Evolutionary conservation across 35 echinoderm and acorn worm species (phyloP).

Genomic region (Amphiura filiformis): DNA sequence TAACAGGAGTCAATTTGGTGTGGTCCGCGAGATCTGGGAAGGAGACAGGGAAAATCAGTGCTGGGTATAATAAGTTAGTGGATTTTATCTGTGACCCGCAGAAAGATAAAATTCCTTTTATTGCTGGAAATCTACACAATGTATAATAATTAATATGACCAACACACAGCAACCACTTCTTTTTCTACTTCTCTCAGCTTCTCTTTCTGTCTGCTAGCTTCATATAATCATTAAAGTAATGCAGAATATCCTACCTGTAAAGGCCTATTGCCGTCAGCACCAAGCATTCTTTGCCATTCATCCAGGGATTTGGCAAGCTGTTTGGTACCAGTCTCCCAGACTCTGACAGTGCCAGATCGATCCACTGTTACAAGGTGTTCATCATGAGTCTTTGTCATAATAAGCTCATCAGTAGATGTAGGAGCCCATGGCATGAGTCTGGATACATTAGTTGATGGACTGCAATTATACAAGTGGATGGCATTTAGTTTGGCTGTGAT

Average conservation of each 20-base stretch:
- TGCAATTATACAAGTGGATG: constrained; percentile 21
- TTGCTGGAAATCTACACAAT: no score
- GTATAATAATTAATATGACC: no score
- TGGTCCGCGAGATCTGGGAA: no score
- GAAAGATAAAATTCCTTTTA: no score
- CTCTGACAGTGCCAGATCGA: constrained; percentile 55
- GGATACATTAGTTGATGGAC: constrained; percentile 27
- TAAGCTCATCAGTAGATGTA: background rate
- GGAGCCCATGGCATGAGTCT: constrained; percentile 62
- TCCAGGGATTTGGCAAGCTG: constrained; percentile 64
- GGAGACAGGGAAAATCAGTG: no score
- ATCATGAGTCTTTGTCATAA: constrained; percentile 56
- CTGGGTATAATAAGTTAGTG: no score
- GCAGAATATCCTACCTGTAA: constrained; percentile 45
- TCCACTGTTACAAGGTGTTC: constrained; percentile 83
- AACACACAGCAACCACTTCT: no score
- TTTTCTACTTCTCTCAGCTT: no score
- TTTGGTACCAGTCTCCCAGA: constrained; percentile 83
- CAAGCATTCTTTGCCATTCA: constrained; percentile 90
- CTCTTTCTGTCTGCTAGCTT: no score
- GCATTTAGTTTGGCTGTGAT: background rate
- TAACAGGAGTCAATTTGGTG: no score
- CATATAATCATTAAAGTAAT: no score
- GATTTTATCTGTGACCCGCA: no score
- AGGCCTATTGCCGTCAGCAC: constrained; percentile 64